phyloP scores from a whole-genome alignment of 1,140 invertebrate species.

The Tachypleus tridentatus region DNA sequence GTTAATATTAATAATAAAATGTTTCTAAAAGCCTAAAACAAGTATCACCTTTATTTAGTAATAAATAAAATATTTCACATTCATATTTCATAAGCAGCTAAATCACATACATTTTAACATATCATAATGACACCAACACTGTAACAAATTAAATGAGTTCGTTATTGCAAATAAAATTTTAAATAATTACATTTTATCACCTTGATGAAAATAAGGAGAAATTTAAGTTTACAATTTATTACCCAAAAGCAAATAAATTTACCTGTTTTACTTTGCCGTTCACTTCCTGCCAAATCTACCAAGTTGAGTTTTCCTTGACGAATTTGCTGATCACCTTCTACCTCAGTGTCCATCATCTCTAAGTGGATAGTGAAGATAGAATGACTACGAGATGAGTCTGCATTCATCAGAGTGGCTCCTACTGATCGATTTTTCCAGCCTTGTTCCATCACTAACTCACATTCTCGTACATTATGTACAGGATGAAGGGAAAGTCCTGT shows the following conservation, averaged over 20 bases:
- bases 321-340: constrained; percentile 20
- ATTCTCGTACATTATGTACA: constrained; percentile 60
- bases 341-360: constrained; percentile 59
- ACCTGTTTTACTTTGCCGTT: constrained; percentile 69
- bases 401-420: constrained; percentile 73
- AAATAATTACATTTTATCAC: no score
- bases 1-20: no score
- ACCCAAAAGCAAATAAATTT: constrained; percentile 9
- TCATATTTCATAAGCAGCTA: no score
- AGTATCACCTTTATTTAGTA: no score
- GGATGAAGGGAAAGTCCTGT: constrained; percentile 50
- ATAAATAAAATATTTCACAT: no score
- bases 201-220: no score
- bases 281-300: constrained; percentile 80
- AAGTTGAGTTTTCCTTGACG: constrained; percentile 66
- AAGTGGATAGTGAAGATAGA: constrained; percentile 84
- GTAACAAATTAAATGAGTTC: no score
- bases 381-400: constrained; percentile 70
- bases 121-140: no score
- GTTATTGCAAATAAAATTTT: no score
- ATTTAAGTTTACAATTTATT: no score
- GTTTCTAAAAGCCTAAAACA: no score
- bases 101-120: no score
- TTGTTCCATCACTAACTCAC: constrained; percentile 54
- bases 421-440: constrained; percentile 61